Percentiles rank a stretch among this genome's conserved stretches.
Conservation (phyloP, 2,113 vertebrate genomes). For the Mus pahari region DNA sequence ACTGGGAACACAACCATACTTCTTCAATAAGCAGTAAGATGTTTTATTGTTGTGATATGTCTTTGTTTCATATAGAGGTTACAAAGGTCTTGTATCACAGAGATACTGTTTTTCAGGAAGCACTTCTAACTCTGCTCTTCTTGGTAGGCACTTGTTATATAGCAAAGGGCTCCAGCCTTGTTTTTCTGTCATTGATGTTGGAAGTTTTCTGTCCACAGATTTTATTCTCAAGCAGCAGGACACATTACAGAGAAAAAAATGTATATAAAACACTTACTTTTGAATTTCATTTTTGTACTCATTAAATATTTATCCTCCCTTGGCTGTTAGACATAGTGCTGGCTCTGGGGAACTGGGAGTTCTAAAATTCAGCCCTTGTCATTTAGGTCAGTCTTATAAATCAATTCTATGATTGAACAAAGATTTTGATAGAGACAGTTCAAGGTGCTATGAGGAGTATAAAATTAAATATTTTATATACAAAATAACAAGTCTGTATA, state of each 20-base stretch:
- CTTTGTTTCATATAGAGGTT: conserved; percentile 24
- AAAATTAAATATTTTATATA: conserved; percentile 10
- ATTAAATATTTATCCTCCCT: conserved; percentile 33
- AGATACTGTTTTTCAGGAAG: conserved; percentile 28
- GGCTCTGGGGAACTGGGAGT: conserved; percentile 34
- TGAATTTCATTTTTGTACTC: conserved; percentile 39
- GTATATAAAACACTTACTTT: conserved; percentile 27
- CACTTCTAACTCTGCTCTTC: background rate
- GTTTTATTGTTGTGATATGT: background rate
- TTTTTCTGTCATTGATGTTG: no score
- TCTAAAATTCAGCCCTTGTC: conserved; percentile 45
- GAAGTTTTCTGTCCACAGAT: background rate
- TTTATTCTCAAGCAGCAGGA: no score
- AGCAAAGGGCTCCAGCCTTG: background rate
- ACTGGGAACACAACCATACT: conserved; percentile 94
- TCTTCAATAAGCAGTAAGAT: conserved; percentile 98
- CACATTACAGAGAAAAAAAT: background rate
- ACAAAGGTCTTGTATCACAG: conserved; percentile 36
- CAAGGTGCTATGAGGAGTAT: background rate
- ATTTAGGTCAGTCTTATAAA: conserved; percentile 8
- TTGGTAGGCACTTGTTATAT: background rate
- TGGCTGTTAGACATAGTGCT: background rate
- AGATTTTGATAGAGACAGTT: conserved; percentile 49
- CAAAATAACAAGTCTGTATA: no score
- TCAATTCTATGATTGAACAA: background rate